A percentile compares a stretch with the other conserved stretches of the same genome.
Conservation (phyloP, 2,797 vertebrate genomes). For the Eulemur rubriventer region DNA sequence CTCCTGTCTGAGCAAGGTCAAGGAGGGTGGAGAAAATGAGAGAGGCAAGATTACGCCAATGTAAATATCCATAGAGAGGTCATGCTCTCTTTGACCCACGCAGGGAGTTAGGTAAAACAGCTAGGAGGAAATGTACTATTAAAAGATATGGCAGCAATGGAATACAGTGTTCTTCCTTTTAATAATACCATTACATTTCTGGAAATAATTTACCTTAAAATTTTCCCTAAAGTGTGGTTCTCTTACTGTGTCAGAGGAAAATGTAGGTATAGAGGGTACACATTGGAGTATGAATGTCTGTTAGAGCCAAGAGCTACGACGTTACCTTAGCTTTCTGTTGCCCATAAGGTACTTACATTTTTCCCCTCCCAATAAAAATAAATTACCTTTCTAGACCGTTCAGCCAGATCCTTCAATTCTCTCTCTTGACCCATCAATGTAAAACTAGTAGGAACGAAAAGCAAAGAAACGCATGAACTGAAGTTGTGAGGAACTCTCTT, state of each 20-base stretch:
- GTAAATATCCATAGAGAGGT: background rate
- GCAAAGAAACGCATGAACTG: background rate
- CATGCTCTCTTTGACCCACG: accelerated
- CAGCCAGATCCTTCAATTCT: background rate
- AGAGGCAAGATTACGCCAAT: background rate
- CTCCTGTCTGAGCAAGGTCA: background rate
- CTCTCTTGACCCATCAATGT: background rate
- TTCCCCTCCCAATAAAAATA: background rate
- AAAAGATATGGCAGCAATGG: background rate
- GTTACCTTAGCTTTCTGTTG: background rate
- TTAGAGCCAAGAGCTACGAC: background rate
- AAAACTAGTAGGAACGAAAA: background rate
- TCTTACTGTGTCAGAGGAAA: background rate
- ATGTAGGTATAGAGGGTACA: background rate
- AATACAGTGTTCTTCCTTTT: background rate
- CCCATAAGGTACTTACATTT: background rate
- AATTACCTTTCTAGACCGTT: background rate
- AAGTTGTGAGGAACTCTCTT: background rate
- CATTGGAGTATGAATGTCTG: background rate
- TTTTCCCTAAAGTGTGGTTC: background rate
- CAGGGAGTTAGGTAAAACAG: background rate
- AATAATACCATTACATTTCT: background rate
- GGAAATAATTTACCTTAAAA: conserved; percentile 8
- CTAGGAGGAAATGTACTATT: background rate
- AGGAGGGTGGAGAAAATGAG: background rate